phyloP scores from a whole-genome alignment of 1,140 invertebrate species.

The Metaphire vulgaris region DNA sequence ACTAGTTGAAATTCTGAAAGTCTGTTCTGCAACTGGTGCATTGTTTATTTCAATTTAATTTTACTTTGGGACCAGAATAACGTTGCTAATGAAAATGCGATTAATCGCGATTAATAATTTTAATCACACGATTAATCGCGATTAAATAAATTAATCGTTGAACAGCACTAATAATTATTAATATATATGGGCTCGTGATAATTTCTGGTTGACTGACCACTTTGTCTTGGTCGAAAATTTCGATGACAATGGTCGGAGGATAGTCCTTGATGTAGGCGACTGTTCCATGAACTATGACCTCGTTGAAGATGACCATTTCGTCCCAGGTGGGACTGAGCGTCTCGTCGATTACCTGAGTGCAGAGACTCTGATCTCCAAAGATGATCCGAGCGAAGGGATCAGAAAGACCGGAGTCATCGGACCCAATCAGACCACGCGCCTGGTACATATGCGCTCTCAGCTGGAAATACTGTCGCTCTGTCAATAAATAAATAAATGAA shows the following conservation, averaged over 20 bases:
- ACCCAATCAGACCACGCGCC: constrained; percentile 78
- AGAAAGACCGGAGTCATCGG: constrained; percentile 80
- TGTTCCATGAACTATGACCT: constrained; percentile 70
- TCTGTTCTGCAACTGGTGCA: too few species aligned
- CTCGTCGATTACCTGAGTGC: constrained; percentile 66
- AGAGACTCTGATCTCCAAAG: constrained; percentile 71
- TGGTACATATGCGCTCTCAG: constrained; percentile 81
- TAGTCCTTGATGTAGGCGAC: constrained; percentile 73
- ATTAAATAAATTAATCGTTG: too few species aligned
- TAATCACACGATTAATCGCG: too few species aligned
- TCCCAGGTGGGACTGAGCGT: constrained; percentile 87
- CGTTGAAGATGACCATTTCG: constrained; percentile 72
- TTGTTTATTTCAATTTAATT: too few species aligned
- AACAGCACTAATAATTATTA: too few species aligned
- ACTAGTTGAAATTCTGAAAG: too few species aligned
- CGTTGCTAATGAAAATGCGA: too few species aligned
- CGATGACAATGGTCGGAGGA: constrained; percentile 74
- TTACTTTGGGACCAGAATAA: too few species aligned
- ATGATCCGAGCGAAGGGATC: constrained; percentile 80
- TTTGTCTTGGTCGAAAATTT: constrained; percentile 80
- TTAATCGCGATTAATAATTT: too few species aligned
- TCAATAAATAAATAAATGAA: too few species aligned
- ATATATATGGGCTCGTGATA: too few species aligned
- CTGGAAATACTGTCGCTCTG: constrained; percentile 61
- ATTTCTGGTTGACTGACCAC: too few species aligned